Evolutionary conservation across 2,888 invertebrate species (phyloP), one percentile per base, ranked within the genome.

Genomic region (Malachius bipustulatus): DNA sequence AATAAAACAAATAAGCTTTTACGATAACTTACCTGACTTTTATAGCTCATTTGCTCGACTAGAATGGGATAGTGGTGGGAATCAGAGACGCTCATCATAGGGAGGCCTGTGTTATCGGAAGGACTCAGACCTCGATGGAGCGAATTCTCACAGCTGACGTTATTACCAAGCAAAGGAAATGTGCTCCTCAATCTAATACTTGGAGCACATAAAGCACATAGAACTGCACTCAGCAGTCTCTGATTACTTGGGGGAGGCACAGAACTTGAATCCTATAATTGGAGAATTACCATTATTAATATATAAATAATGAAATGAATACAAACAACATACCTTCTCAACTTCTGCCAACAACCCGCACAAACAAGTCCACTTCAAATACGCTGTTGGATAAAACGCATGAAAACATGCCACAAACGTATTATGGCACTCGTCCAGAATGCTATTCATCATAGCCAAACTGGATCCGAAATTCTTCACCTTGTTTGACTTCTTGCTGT

Each of bases 321-420:
- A 4, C 12, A 4, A 13, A 13, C 2, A 13, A 41, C 56, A 47
- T 63, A 78, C 80, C 63, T 77, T 78, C 40, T 75, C 73, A 53
- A 75, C 73, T 55, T 80, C 71, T 15, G 71, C 69, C n/a, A 90
- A 63, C 39, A 88, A 60, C 50, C 87, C 84, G 57, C 91, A 90
- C 1, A 96, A 65, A 52, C 87, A 85, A 44, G 81, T 81, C 93
- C 94, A 94, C 58, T 94, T 94, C 34, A 94, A 66, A 35, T 79
- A 80, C 0, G 88, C 84, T 0, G 91, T 93, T 0, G 96, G 94
- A 62, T 90, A 94, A 65, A 97, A 96, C 0, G 90, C 90, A 60
- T 94, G 90, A 55, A 91, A 96, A 55, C 94, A 91, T 2, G 83
- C 72, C 1, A 88, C 82, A 55, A 91, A 88, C 1, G 93, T 90